phyloP scores from a whole-genome alignment of 2,888 invertebrate species.

The Marasmarcha lunaedactyla region DNA sequence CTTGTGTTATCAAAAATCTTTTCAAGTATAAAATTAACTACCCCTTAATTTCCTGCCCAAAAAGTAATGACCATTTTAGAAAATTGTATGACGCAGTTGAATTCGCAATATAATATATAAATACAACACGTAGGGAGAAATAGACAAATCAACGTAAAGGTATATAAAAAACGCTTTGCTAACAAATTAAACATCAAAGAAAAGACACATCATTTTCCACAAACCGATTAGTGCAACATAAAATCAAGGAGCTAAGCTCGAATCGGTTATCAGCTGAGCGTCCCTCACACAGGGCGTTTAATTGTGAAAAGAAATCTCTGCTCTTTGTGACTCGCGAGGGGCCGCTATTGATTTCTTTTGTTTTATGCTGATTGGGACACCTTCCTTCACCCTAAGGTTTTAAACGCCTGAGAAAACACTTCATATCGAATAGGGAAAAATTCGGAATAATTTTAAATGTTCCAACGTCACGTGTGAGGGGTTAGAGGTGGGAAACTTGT shows the following conservation, averaged over 20 bases:
- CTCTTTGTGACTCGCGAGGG: slow-evolving; percentile 58
- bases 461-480: slow-evolving; percentile 13
- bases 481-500: background rate
- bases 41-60: too few relatives aligned
- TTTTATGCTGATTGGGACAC: slow-evolving; percentile 72
- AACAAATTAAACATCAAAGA: too few relatives aligned
- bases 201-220: slow-evolving; percentile 4
- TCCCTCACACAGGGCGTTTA: slow-evolving; percentile 57
- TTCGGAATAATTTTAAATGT: slow-evolving; percentile 7
- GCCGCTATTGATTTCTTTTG: slow-evolving; percentile 69
- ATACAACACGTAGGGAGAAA: too few relatives aligned
- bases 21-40: too few relatives aligned
- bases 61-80: too few relatives aligned
- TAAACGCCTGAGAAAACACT: slow-evolving; percentile 59
- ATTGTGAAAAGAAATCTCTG: slow-evolving; percentile 71
- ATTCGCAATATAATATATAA: too few relatives aligned
- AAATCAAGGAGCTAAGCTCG: slow-evolving; percentile 26
- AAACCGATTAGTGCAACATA: background rate
- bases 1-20: too few relatives aligned
- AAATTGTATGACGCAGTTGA: too few relatives aligned
- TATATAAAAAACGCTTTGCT: too few relatives aligned
- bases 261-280: slow-evolving; percentile 50
- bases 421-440: slow-evolving; percentile 49
- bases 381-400: slow-evolving; percentile 42
- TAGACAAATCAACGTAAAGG: too few relatives aligned